phyloP scores from a whole-genome alignment of 2,797 vertebrate genomes.

The Sciaenops ocellatus region DNA sequence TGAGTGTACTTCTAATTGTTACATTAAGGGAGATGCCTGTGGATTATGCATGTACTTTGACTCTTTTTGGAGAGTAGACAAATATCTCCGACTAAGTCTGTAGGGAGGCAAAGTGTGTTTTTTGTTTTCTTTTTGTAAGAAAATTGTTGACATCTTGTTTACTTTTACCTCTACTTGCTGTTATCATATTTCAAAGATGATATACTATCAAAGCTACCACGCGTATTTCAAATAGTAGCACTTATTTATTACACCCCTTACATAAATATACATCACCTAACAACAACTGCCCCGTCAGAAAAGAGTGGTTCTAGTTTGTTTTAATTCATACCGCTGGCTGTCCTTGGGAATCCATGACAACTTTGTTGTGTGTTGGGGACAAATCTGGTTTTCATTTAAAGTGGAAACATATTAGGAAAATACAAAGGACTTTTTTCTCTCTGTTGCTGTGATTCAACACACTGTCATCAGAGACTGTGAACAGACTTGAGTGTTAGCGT shows the following conservation, averaged over 20 bases:
- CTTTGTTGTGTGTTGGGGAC: slow-evolving; percentile 48
- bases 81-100: background rate
- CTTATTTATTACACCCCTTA: too few species aligned
- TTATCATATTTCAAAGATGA: background rate
- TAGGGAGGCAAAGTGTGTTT: background rate
- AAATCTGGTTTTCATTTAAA: slow-evolving; percentile 65
- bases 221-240: background rate
- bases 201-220: background rate
- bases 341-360: slow-evolving; percentile 51
- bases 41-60: slow-evolving; percentile 27
- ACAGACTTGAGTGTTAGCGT: slow-evolving; percentile 17
- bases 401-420: slow-evolving; percentile 59
- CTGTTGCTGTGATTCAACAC: slow-evolving; percentile 40
- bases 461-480: slow-evolving; percentile 46
- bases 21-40: slow-evolving; percentile 55
- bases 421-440: slow-evolving; percentile 34
- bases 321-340: slow-evolving; percentile 31
- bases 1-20: slow-evolving; percentile 69
- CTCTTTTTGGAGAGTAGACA: slow-evolving; percentile 30
- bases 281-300: slow-evolving; percentile 22
- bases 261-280: background rate
- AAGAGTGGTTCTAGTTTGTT: slow-evolving; percentile 41
- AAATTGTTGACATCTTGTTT: background rate
- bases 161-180: background rate
- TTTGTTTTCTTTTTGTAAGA: background rate